phyloP scores from a whole-genome alignment of 2,888 invertebrate genomes.

The Electrophaes corylata region DNA sequence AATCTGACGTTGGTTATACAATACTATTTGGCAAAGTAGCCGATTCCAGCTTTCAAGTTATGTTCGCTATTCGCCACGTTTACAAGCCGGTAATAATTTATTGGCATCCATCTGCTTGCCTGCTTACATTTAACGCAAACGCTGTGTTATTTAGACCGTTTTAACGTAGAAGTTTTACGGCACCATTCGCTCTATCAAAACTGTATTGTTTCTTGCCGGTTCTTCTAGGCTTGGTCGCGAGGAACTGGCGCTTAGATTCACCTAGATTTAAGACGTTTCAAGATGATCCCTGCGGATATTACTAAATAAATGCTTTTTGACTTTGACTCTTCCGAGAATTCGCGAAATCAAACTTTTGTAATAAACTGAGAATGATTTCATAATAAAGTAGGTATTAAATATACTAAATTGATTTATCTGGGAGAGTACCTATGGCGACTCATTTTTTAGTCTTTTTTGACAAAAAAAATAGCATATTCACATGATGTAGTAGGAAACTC shows the following conservation, averaged over 20 bases:
- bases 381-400: not conserved
- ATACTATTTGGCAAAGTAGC: conserved; percentile 7
- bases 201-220: conserved; percentile 44
- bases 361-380: not conserved
- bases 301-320: no score
- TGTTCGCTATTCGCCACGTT: conserved; percentile 48
- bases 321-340: conserved; percentile 20
- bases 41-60: conserved; percentile 25
- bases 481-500: no score
- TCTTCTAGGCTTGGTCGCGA: no score
- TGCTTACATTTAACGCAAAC: conserved; percentile 50
- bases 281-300: no score
- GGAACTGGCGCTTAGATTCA: no score
- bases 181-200: conserved; percentile 46
- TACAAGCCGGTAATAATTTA: conserved; percentile 60
- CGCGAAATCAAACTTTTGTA: conserved; percentile 1
- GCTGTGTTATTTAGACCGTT: conserved; percentile 15
- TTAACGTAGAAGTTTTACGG: conserved; percentile 56
- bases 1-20: not conserved
- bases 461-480: no score
- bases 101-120: conserved; percentile 64
- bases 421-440: not conserved
- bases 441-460: no score
- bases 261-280: no score
- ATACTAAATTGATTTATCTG: not conserved